Evolutionary conservation across 2,797 vertebrate species (phyloP).

Genomic region (Paramormyrops hopkinsi): DNA sequence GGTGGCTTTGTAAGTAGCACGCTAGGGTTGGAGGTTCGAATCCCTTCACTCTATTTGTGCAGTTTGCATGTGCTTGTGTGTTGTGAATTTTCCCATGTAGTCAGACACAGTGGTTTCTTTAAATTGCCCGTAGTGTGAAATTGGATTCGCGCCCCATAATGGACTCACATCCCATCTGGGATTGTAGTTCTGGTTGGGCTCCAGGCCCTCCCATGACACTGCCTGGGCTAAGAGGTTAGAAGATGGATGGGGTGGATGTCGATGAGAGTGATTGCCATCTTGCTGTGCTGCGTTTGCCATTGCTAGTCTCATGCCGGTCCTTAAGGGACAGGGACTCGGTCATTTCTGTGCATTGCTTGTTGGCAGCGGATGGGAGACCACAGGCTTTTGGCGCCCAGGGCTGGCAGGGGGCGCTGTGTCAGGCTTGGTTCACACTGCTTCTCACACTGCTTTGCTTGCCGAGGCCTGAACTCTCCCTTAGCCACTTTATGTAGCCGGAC

Average conservation of each 20-base stretch:
- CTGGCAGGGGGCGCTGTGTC: neutral
- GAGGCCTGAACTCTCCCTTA: neutral
- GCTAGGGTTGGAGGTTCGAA: neutral
- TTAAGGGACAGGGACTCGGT: neutral
- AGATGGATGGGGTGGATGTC: neutral
- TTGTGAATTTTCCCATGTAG: neutral
- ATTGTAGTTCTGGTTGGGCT: neutral
- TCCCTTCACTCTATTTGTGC: neutral
- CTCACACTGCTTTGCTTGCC: neutral
- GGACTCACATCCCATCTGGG: neutral
- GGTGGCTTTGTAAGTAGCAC: neutral
- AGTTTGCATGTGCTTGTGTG: neutral
- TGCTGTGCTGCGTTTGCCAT: neutral
- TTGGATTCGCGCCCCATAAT: neutral
- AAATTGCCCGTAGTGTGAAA: neutral
- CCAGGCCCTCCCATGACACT: neutral
- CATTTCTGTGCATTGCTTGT: neutral
- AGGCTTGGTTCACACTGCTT: neutral
- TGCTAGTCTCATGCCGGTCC: neutral
- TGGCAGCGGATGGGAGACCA: neutral
- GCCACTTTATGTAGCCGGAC: neutral
- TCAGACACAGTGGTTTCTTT: neutral
- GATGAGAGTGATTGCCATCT: neutral
- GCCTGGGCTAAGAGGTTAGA: neutral
- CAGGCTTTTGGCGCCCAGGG: neutral